Base-by-base conservation (phyloP, 2,797 vertebrate genomes). In the Poeciliopsis turneri region DNA sequence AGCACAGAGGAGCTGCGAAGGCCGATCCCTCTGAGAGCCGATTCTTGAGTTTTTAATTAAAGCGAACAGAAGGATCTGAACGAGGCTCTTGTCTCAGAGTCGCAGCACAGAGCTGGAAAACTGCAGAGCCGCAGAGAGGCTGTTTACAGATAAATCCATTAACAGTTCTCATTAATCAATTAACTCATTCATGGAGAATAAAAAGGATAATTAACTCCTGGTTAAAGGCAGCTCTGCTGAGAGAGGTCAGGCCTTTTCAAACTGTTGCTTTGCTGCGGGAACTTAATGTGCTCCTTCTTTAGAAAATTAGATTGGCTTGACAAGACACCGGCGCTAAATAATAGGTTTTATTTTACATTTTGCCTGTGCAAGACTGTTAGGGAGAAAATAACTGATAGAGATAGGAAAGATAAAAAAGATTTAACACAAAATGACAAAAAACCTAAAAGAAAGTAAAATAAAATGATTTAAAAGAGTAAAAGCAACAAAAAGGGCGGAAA, bases 171-270 rank as follows among this genome's bases (percentile, higher is more conserved):
- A 72, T 93, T 92, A 89, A 87, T 89, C 91, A 94, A 93, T 94
- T 92, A 93, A 84, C 80, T 90, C 90, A 91, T 92, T 92, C 87
- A 92, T 49, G 45, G 69, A 57, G 80, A 86, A 91, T 84, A 90
- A 93, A 93, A 93, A 86, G 91, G 86, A 89, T 89, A 88, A 93
- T 94, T 92, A 94, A 92, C 91, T 92, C 84, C 72, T 83, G 82
- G 72, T 85, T 80, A 87, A 84, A 90, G 88, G 89, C 45, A 45
- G 45, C 45, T 46, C 45, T 4, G 4, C 69, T 80, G 61, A 72
- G 80, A 75, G 59, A 39, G 13, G 45, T 71, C 66, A 55, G 53
- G 53, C 30, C 49, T 49, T 57, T 36, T 25, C 13, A 36, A 53
- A 53, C 46, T 30, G 13, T 73, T 55, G 36, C 53, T 25, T 33